A percentile compares a stretch with the other conserved stretches of the same genome.
These are phyloP conservation scores for Cyclina sinensis DNA, from an alignment of 1,140 invertebrate genomes.

Conservation along the genomic window DNA sequence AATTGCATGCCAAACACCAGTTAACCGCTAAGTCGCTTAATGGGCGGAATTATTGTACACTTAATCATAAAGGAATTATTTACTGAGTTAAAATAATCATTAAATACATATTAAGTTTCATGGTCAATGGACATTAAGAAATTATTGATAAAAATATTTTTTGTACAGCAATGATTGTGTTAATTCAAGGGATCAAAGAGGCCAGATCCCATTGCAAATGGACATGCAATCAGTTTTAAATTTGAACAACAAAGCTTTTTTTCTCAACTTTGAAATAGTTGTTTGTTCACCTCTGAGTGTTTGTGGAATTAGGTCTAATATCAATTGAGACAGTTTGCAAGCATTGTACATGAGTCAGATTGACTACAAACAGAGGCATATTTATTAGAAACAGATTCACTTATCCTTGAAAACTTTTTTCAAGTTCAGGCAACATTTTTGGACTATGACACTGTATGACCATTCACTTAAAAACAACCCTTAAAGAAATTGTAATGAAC, in stretches of 20 bases:
- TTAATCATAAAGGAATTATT: constrained; percentile 36
- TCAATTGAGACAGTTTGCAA: too few relatives aligned
- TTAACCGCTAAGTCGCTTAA: neutral
- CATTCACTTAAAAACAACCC: too few relatives aligned
- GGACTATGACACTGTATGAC: too few relatives aligned
- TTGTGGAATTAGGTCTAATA: too few relatives aligned
- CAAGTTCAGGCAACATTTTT: too few relatives aligned
- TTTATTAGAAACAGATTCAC: too few relatives aligned
- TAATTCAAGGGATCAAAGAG: constrained; percentile 17
- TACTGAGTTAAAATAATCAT: constrained; percentile 48
- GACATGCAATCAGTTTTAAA: neutral
- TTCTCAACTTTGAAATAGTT: too few relatives aligned
- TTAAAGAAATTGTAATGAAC: too few relatives aligned
- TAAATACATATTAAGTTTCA: constrained; percentile 47
- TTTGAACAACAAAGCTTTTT: neutral
- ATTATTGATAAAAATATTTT: constrained; percentile 30
- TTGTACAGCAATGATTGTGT: neutral
- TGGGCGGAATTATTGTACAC: constrained; percentile 9
- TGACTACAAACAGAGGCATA: too few relatives aligned
- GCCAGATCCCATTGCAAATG: neutral
- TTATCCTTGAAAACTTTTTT: too few relatives aligned
- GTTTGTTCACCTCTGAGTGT: too few relatives aligned
- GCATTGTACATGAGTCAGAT: too few relatives aligned
- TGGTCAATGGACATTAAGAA: neutral
- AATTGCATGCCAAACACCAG: constrained; percentile 16